A percentile compares a stretch with the other conserved stretches of the same genome.
Evolutionary conservation across 2,797 vertebrate species (phyloP).

Genomic region (Acanthopagrus latus): DNA sequence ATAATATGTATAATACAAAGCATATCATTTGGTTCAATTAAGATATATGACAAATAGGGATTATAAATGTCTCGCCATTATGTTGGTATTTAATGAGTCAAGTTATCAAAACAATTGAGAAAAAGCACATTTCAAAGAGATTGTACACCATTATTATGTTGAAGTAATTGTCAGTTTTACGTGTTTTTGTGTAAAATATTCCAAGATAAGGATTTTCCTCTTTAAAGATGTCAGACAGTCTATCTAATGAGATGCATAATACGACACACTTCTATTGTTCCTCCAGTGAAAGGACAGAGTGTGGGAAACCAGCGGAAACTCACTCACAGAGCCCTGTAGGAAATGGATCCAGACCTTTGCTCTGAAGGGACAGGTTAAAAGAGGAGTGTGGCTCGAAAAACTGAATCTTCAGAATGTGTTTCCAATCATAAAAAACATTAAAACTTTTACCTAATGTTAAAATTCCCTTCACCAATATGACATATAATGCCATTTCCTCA

Average conservation of each 20-base stretch:
- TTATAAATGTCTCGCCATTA: too few species aligned
- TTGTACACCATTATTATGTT: neutral
- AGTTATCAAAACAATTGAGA: neutral
- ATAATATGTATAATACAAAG: too few species aligned
- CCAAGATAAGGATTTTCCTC: neutral
- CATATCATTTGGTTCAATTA: too few species aligned
- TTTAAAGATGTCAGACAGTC: neutral
- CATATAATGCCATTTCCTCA: too few species aligned
- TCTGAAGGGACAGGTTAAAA: constrained; percentile 14
- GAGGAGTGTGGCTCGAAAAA: neutral
- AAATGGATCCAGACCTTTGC: constrained; percentile 46
- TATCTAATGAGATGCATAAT: constrained; percentile 24
- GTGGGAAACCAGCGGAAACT: constrained; percentile 62
- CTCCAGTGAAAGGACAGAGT: constrained; percentile 46
- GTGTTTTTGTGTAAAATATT: neutral
- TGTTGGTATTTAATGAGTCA: neutral
- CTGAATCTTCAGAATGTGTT: neutral
- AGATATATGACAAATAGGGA: too few species aligned
- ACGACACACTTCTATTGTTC: constrained; percentile 69
- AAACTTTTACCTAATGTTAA: too few species aligned
- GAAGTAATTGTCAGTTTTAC: neutral
- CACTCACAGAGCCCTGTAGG: constrained; percentile 54
- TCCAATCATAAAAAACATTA: neutral
- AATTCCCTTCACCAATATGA: too few species aligned
- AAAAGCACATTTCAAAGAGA: neutral